A percentile compares a stretch with the other conserved stretches of the same genome.
phyloP scores from a whole-genome alignment of 2,888 invertebrate species.

The Deilephila porcellus region DNA sequence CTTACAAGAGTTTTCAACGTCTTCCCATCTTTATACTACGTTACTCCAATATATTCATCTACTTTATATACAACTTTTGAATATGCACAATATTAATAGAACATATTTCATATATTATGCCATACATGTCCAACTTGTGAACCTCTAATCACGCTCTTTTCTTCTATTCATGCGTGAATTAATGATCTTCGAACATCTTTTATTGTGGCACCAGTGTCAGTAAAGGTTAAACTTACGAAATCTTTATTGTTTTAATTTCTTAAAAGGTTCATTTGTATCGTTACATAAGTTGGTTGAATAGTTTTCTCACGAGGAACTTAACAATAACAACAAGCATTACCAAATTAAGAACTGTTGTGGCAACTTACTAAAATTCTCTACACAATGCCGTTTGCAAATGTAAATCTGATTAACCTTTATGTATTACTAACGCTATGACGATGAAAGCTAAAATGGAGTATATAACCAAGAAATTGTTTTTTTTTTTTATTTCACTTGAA shows the following conservation, averaged over 20 bases:
- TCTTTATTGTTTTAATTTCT: conserved; percentile 21
- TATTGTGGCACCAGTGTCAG: conserved; percentile 46
- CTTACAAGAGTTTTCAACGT: too few species aligned
- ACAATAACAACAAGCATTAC: conserved; percentile 4
- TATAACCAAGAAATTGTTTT: background rate
- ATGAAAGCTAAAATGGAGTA: background rate
- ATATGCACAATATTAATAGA: background rate
- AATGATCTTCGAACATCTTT: conserved; percentile 56
- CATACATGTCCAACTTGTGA: background rate
- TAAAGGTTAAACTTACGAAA: conserved; percentile 20
- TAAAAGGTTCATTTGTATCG: conserved; percentile 21
- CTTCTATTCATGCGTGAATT: conserved; percentile 57
- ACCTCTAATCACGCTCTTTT: conserved; percentile 41
- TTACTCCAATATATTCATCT: background rate
- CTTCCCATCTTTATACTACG: too few species aligned
- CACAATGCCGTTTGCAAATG: background rate
- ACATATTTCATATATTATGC: background rate
- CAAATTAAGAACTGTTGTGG: conserved; percentile 14
- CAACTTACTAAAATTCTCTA: conserved; percentile 6
- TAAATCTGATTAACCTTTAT: conserved; percentile 21
- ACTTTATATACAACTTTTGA: background rate
- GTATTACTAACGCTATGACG: background rate
- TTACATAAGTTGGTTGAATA: conserved; percentile 8
- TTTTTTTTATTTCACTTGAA: background rate
- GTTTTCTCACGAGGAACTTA: conserved; percentile 1